phyloP scores from a whole-genome alignment of 2,113 vertebrate species.

The Hypomesus transpacificus region DNA sequence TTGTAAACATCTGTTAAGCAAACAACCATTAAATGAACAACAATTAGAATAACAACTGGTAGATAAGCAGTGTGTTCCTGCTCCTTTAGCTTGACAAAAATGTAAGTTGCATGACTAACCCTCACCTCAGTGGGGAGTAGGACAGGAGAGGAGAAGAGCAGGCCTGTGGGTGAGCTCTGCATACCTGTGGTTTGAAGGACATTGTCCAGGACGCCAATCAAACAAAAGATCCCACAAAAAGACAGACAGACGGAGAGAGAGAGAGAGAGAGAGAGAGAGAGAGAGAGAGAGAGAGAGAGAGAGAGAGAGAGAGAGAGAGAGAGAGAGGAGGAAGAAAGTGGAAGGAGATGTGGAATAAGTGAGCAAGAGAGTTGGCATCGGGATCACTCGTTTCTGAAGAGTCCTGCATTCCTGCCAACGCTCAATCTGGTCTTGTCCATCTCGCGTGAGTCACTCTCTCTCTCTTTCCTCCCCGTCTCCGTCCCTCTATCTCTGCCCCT shows the following conservation, averaged over 20 bases:
- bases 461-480: too few species aligned
- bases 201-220: neutral
- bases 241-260: neutral
- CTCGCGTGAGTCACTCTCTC: neutral
- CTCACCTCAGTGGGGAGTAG: neutral
- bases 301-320: neutral
- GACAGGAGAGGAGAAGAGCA: too few species aligned
- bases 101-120: constrained; percentile 26
- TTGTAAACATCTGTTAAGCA: neutral
- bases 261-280: constrained; percentile 8
- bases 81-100: neutral
- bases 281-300: neutral
- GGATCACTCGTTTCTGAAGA: neutral
- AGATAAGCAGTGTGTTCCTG: neutral
- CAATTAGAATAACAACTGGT: too few species aligned
- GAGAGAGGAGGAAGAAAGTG: neutral
- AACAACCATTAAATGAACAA: too few species aligned
- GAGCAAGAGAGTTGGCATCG: neutral
- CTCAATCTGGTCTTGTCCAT: constrained; percentile 32
- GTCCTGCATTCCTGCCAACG: constrained; percentile 10
- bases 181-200: constrained; percentile 16
- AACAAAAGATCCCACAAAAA: neutral
- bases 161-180: constrained; percentile 9
- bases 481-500: neutral
- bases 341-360: neutral